Percentiles rank a stretch among this genome's conserved stretches.
These are phyloP conservation scores for Colistium nudipinnis DNA, from an alignment of 2,113 vertebrate genomes.

Conservation along the genomic window DNA sequence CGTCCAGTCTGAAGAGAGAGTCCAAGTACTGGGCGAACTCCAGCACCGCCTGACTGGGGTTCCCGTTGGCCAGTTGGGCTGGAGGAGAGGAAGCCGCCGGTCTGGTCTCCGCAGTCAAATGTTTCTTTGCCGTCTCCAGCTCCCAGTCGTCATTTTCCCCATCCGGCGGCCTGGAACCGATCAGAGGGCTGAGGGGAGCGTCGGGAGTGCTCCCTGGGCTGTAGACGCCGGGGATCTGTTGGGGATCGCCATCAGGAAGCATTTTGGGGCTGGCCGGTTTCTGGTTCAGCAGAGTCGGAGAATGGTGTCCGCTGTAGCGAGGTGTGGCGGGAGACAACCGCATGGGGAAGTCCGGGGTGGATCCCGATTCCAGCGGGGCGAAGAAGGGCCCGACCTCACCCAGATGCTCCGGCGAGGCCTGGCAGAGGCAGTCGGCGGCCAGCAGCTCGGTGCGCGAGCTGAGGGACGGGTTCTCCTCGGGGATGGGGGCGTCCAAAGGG, in stretches of 20 bases:
- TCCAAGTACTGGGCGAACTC: conserved; percentile 98
- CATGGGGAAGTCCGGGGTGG: conserved; percentile 69
- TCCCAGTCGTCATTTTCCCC: conserved; percentile 50
- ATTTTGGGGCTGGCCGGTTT: conserved; percentile 57
- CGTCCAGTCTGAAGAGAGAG: conserved; percentile 95
- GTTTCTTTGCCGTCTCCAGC: conserved; percentile 44
- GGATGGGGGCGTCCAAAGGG: conserved; percentile 93
- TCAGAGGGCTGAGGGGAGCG: conserved; percentile 65
- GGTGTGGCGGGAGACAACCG: conserved; percentile 69
- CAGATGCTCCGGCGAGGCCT: conserved; percentile 83
- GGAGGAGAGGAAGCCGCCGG: conserved; percentile 60
- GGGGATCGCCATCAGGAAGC: conserved; percentile 61
- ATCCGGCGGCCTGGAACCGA: conserved; percentile 53
- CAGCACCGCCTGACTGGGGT: conserved; percentile 95
- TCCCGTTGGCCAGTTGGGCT: conserved; percentile 87
- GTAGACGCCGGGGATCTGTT: conserved; percentile 70
- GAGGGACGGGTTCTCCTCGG: conserved; percentile 96
- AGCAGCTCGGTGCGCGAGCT: conserved; percentile 97
- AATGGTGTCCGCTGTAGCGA: conserved; percentile 74
- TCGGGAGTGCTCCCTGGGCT: conserved; percentile 72
- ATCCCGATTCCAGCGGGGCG: conserved; percentile 68
- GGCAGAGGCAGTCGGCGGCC: conserved; percentile 90
- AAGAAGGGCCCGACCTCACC: conserved; percentile 81
- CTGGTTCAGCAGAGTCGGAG: conserved; percentile 74
- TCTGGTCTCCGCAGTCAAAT: conserved; percentile 43